Base-by-base conservation (phyloP, 2,113 vertebrate genomes). In the Acrocephalus arundinaceus region DNA sequence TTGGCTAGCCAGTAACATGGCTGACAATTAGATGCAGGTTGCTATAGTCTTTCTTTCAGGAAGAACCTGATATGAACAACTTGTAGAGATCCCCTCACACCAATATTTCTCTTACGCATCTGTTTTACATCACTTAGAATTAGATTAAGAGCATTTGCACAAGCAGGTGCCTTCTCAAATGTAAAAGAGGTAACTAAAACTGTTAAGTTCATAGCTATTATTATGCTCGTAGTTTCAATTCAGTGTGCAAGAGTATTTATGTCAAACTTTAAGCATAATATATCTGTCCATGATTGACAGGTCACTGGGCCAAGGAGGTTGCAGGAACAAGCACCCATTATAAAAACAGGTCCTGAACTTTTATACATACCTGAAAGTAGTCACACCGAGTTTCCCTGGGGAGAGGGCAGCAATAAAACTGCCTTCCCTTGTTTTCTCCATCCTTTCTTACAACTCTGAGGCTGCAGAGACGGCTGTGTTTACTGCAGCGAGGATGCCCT, bases 391-490 rank as follows among this genome's bases (percentile, higher is more conserved):
- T 95, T 90, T 98, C 98, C 82, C 96, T 90, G 65, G 98, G 98
- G n/a, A 99, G 96, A 41, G 99, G 96, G 93, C 99, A 99, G 73
- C 96, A 82, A 37, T 99, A 99, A 95, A 99, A 99, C 78, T 94
- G 98, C 23, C 99, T 98, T 94, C 99, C 99, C 85, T 98, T 99
- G 97, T 99, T 99, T 67, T 98, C 98, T 19, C 99, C 99, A 1
- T 98, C 97, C 93, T 99, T 99, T 91, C 95, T 98, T 76, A 99
- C 99, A 74, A 98, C 94, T 59, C 98, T 96, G 87, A 99, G 98
- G 90, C 96, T 76, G 54, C 98, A 98, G 62, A 97, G 97, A 7
- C 94, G 97, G 12, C 72, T 52, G 75, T 99, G 99, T 87, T 97
- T 97, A 41, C 78, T 94, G 96, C 99, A 99, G 96, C 88, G 87